Percentiles rank a stretch among this genome's conserved stretches.
Conservation (phyloP, 2,113 vertebrate genomes). For the Gnathonemus echidnorhynchus region DNA sequence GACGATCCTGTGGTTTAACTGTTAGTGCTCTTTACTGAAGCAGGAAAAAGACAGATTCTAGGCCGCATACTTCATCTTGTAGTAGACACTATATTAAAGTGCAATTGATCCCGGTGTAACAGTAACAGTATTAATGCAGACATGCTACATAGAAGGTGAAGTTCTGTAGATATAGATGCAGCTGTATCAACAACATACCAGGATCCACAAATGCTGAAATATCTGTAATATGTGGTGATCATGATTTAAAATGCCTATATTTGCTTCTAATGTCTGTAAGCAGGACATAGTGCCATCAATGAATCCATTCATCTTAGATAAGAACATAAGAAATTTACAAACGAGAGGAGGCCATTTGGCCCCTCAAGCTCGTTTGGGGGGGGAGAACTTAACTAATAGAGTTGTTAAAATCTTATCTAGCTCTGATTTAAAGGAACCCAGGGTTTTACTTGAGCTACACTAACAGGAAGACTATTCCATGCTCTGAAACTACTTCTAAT, state of each 20-base stretch:
- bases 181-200: neutral
- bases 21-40: neutral
- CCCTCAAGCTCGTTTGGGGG: too few relatives aligned
- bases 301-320: neutral
- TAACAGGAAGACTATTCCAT: too few relatives aligned
- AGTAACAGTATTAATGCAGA: neutral
- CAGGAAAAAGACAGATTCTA: neutral
- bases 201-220: neutral
- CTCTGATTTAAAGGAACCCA: too few relatives aligned
- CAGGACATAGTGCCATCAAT: neutral
- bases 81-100: neutral
- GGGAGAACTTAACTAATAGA: too few relatives aligned
- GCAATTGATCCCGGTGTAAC: neutral
- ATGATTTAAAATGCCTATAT: neutral
- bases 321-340: too few relatives aligned
- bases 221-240: neutral
- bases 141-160: neutral
- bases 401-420: too few relatives aligned
- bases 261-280: neutral
- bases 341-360: too few relatives aligned
- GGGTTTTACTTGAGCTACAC: too few relatives aligned
- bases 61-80: neutral
- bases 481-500: neutral
- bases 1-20: neutral
- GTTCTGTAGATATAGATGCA: neutral